Percentiles rank a stretch among this genome's conserved stretches.
These are phyloP conservation scores for Diglossa cyanea DNA, from an alignment of 2,797 vertebrate genomes.

Conservation along the genomic window DNA sequence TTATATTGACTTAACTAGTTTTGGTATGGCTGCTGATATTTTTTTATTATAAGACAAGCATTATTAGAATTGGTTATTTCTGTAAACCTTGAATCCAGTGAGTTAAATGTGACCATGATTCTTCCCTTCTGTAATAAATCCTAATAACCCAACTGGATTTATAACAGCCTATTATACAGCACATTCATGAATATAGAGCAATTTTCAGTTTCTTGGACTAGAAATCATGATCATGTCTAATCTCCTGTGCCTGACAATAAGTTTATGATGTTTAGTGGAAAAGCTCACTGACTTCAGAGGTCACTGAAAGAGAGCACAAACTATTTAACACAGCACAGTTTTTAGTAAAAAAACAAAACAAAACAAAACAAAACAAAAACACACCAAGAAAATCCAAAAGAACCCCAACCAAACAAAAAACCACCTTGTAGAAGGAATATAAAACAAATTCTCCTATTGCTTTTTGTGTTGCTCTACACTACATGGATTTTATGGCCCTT, in stretches of 20 bases:
- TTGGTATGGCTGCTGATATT: neutral
- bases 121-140: neutral
- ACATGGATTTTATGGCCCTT: neutral
- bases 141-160: neutral
- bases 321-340: neutral
- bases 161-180: neutral
- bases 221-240: neutral
- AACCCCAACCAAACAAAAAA: fast-evolving
- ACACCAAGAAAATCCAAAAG: neutral
- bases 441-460: neutral
- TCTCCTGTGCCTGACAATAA: neutral
- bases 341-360: neutral
- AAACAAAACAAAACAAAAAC: no score
- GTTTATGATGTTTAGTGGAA: neutral
- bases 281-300: neutral
- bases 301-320: neutral
- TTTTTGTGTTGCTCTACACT: neutral
- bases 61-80: neutral
- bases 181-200: neutral
- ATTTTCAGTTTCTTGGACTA: neutral
- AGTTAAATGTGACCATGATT: neutral
- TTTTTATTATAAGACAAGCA: neutral
- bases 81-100: neutral
- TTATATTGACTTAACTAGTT: neutral
- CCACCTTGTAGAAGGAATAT: neutral